A percentile compares a stretch with the other conserved stretches of the same genome.
phyloP scores from a whole-genome alignment of 2,797 vertebrate species.

The Rhabdomys pumilio region DNA sequence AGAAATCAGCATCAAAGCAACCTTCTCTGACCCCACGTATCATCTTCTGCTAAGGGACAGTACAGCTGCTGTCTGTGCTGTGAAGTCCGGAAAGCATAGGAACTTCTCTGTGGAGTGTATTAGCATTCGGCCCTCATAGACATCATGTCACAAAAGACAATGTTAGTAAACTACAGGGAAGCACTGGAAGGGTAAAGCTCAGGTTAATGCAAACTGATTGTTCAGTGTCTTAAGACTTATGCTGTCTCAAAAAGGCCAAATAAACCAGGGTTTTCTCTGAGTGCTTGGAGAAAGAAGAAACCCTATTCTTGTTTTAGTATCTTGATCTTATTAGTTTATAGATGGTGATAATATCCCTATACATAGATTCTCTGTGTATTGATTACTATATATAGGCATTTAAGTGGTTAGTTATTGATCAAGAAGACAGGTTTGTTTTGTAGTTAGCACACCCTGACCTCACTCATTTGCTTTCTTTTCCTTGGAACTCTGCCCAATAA shows the following conservation, averaged over 20 bases:
- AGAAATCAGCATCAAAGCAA: slow-evolving; percentile 38
- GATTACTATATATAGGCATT: slow-evolving; percentile 1
- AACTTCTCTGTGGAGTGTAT: slow-evolving; percentile 29
- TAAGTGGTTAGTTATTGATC: slow-evolving; percentile 55
- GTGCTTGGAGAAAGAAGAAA: slow-evolving; percentile 53
- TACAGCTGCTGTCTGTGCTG: slow-evolving; percentile 59
- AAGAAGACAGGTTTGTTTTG: slow-evolving; percentile 58
- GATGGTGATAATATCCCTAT: slow-evolving; percentile 47
- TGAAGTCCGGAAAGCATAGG: slow-evolving; percentile 57
- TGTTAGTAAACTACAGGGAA: slow-evolving; percentile 48
- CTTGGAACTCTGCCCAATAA: slow-evolving; percentile 2
- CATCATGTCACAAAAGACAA: slow-evolving; percentile 59
- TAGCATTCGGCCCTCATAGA: slow-evolving; percentile 23
- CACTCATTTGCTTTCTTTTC: slow-evolving; percentile 58
- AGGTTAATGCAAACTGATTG: slow-evolving; percentile 46
- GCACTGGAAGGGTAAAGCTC: slow-evolving; percentile 13
- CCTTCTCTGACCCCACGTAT: slow-evolving; percentile 25
- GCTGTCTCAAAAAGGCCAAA: slow-evolving; percentile 69
- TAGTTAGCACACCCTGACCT: slow-evolving; percentile 32
- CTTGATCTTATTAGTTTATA: slow-evolving; percentile 58
- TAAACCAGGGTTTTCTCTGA: slow-evolving; percentile 58
- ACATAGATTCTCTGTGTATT: slow-evolving; percentile 34
- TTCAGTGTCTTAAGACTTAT: slow-evolving; percentile 58
- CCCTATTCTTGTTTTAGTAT: slow-evolving; percentile 50
- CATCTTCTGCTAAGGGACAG: slow-evolving; percentile 52